phyloP scores from a whole-genome alignment of 2,113 vertebrate genomes.

The Perca schrenkii region DNA sequence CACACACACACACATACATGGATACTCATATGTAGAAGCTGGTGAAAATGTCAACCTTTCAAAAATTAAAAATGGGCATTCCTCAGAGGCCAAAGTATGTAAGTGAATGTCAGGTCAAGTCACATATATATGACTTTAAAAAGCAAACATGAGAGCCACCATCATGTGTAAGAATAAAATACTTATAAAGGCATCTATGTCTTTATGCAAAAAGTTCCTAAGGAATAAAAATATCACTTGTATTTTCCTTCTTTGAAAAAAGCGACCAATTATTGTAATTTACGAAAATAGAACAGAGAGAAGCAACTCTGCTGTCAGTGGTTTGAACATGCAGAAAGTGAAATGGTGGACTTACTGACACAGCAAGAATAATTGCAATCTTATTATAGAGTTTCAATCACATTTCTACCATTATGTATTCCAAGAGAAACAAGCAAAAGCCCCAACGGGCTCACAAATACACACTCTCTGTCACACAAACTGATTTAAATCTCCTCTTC shows the following conservation, averaged over 20 bases:
- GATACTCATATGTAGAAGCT: constrained; percentile 59
- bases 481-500: constrained; percentile 65
- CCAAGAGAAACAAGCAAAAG: constrained; percentile 36
- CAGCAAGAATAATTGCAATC: constrained; percentile 42
- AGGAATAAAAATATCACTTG: background rate
- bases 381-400: constrained; percentile 55
- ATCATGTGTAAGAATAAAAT: background rate
- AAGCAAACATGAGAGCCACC: constrained; percentile 11
- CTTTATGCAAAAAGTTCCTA: background rate
- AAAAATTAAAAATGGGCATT: constrained; percentile 50
- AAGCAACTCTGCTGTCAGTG: constrained; percentile 3
- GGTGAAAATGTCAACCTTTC: constrained; percentile 67
- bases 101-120: constrained; percentile 15
- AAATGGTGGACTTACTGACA: constrained; percentile 39
- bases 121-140: constrained; percentile 30
- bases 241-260: background rate
- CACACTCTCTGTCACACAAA: constrained; percentile 25
- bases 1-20: constrained; percentile 27
- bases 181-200: background rate
- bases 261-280: background rate
- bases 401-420: constrained; percentile 50
- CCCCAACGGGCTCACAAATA: constrained; percentile 11
- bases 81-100: constrained; percentile 43
- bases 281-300: background rate
- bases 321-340: constrained; percentile 2